phyloP scores from a whole-genome alignment of 2,888 invertebrate species.

The Sphaeridia pumilis region DNA sequence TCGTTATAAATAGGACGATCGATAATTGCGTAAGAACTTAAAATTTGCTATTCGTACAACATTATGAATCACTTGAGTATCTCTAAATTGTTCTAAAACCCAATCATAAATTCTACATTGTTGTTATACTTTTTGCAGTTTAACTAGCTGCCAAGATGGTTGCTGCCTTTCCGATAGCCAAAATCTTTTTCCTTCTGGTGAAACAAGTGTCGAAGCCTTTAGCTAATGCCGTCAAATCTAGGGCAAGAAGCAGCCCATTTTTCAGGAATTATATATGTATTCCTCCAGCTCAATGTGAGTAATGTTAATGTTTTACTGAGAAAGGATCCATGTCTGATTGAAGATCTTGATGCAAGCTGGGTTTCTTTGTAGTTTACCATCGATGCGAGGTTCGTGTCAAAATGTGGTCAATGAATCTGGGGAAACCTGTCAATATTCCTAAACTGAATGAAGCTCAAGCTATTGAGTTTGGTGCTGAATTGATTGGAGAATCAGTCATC shows the following conservation, averaged over 20 bases:
- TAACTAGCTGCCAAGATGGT: too few species aligned
- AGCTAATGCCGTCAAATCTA: constrained; percentile 65
- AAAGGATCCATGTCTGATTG: background rate
- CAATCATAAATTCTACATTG: too few species aligned
- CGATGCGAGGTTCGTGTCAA: constrained; percentile 86
- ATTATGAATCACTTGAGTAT: too few species aligned
- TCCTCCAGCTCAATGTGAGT: constrained; percentile 80
- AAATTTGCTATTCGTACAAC: too few species aligned
- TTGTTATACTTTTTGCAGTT: too few species aligned
- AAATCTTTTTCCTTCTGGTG: constrained; percentile 59
- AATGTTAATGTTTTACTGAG: background rate
- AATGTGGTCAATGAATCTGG: constrained; percentile 86
- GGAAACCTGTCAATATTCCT: constrained; percentile 70
- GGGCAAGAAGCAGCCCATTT: constrained; percentile 73
- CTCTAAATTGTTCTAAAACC: too few species aligned
- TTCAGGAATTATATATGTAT: constrained; percentile 85
- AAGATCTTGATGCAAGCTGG: background rate
- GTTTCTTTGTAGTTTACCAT: constrained; percentile 59
- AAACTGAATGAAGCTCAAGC: constrained; percentile 85
- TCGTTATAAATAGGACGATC: too few species aligned
- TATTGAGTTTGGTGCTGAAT: constrained; percentile 84
- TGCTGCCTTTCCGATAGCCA: constrained; percentile 77
- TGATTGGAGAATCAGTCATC: constrained; percentile 81
- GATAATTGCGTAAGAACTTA: too few species aligned
- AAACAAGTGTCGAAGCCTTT: constrained; percentile 87